phyloP scores from a whole-genome alignment of 1,140 invertebrate genomes.

The Leucophenga varia region DNA sequence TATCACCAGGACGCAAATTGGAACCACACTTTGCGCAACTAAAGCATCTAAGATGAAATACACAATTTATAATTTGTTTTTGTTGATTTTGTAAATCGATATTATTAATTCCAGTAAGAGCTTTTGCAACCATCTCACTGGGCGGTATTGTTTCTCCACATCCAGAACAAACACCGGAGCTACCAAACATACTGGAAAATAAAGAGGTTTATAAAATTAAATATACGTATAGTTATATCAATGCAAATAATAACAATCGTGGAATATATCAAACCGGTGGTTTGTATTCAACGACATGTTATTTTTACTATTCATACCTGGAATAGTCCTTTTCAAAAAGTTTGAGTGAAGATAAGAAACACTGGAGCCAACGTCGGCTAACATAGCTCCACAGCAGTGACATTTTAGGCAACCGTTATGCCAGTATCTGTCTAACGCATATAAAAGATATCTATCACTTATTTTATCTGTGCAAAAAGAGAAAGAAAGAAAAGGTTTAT shows the following conservation, averaged over 20 bases:
- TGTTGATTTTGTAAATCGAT: slow-evolving; percentile 57
- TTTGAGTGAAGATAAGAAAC: slow-evolving; percentile 94
- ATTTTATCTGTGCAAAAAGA: slow-evolving; percentile 66
- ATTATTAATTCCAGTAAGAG: slow-evolving; percentile 59
- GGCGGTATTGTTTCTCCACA: slow-evolving; percentile 89
- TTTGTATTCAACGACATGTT: not conserved
- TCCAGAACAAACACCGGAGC: slow-evolving; percentile 79
- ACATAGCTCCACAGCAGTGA: slow-evolving; percentile 78
- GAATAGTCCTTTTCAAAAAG: slow-evolving; percentile 92
- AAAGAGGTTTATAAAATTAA: slow-evolving; percentile 25
- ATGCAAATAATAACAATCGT: too few relatives aligned
- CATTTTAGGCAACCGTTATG: slow-evolving; percentile 92
- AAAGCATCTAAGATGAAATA: slow-evolving; percentile 94
- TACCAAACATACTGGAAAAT: slow-evolving; percentile 82
- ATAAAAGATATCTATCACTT: slow-evolving; percentile 82
- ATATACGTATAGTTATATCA: not conserved
- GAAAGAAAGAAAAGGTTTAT: slow-evolving; percentile 6
- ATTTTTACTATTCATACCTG: slow-evolving; percentile 74
- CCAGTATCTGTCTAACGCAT: slow-evolving; percentile 90
- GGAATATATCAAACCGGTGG: not conserved
- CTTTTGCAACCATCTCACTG: slow-evolving; percentile 87
- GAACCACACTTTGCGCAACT: slow-evolving; percentile 87
- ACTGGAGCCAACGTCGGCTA: slow-evolving; percentile 85
- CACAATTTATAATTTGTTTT: slow-evolving; percentile 58
- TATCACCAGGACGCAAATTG: slow-evolving; percentile 83